Conservation (phyloP, 2,797 vertebrate species). For the Eupleurogrammus muticus region DNA sequence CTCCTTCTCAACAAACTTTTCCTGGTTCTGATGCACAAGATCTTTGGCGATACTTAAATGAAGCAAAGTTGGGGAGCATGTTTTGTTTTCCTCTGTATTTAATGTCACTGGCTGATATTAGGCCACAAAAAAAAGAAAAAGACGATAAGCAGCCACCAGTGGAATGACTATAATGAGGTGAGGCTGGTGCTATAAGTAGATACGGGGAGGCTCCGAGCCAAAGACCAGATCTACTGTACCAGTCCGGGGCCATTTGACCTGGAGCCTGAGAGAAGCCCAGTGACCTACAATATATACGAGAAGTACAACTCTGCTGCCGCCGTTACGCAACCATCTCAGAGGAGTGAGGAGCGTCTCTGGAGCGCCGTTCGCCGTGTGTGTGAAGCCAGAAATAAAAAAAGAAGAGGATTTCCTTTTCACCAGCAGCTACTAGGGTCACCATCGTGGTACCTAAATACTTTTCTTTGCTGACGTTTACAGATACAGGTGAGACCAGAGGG, state of each 20-base stretch:
- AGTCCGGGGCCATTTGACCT: slow-evolving; percentile 35
- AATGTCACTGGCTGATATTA: not conserved
- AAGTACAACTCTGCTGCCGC: slow-evolving; percentile 11
- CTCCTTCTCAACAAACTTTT: too few species aligned
- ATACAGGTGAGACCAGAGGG: not conserved
- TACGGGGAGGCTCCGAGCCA: slow-evolving; percentile 24
- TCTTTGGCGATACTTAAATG: not conserved
- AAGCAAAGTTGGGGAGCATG: not conserved
- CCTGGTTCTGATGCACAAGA: not conserved
- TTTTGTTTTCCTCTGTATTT: not conserved
- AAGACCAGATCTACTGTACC: slow-evolving; percentile 20
- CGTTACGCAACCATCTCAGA: slow-evolving; percentile 26
- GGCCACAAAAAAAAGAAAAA: not conserved
- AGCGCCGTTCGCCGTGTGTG: not conserved
- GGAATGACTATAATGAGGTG: slow-evolving; percentile 33
- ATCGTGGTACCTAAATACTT: not conserved
- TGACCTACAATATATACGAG: slow-evolving; percentile 53
- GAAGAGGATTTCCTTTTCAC: not conserved
- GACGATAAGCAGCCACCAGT: slow-evolving; percentile 5
- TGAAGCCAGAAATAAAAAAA: slow-evolving; percentile 6
- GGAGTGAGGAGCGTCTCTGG: not conserved
- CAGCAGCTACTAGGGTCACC: not conserved
- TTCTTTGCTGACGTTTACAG: slow-evolving; percentile 1
- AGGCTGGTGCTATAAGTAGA: slow-evolving; percentile 2
- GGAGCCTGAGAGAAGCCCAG: slow-evolving; percentile 57